A percentile compares a stretch with the other conserved stretches of the same genome.
phyloP scores from a whole-genome alignment of 2,888 invertebrate genomes.

The Tricholauxania praeusta region DNA sequence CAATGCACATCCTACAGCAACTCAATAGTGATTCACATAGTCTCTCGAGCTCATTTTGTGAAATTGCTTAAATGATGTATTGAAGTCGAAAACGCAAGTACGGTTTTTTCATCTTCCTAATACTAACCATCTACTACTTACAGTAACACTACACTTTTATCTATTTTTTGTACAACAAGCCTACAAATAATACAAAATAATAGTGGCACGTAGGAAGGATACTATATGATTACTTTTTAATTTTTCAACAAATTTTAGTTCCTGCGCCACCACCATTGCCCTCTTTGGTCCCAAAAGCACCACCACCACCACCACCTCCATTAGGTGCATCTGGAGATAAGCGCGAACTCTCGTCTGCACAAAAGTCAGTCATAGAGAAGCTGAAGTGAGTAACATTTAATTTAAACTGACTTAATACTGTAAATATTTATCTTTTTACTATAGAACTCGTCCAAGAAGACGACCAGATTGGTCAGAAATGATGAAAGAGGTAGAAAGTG shows the following conservation, averaged over 20 bases:
- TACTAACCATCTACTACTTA: no score
- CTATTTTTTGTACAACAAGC: no score
- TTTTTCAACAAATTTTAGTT: slow-evolving; percentile 52
- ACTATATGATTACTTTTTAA: no score
- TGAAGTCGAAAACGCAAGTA: no score
- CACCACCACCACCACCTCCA: slow-evolving; percentile 80
- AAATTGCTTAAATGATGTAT: no score
- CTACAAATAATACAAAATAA: no score
- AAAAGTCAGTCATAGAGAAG: slow-evolving; percentile 78
- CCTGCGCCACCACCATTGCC: slow-evolving; percentile 67
- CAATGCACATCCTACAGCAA: no score
- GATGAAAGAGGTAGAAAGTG: slow-evolving; percentile 92
- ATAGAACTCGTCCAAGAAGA: slow-evolving; percentile 77
- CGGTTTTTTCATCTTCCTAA: no score
- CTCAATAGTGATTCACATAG: no score
- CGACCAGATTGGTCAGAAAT: slow-evolving; percentile 91
- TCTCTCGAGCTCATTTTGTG: no score
- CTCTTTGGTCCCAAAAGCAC: slow-evolving; percentile 70
- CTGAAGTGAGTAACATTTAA: slow-evolving; percentile 70
- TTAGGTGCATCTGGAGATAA: slow-evolving; percentile 74
- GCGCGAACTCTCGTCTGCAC: slow-evolving; percentile 72
- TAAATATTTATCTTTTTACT: slow-evolving; percentile 25
- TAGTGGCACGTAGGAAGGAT: no score
- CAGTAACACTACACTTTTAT: no score
- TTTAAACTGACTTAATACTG: background rate